Evolutionary conservation across 2,113 vertebrate species (phyloP).

Genomic region (Sakesphorus luctuosus): DNA sequence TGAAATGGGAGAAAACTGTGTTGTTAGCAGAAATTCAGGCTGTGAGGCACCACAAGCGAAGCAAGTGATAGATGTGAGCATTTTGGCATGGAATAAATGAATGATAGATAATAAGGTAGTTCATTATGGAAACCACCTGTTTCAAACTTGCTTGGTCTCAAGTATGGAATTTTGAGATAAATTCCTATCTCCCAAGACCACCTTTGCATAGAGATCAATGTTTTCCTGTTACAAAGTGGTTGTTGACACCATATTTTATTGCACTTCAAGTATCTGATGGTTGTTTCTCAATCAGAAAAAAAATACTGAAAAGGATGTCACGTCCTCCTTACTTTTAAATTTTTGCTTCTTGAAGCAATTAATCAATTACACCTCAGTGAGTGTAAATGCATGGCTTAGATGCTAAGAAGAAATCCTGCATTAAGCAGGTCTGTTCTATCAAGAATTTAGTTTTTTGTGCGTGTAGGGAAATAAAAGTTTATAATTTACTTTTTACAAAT

Average conservation of each 20-base stretch:
- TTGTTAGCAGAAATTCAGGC: neutral
- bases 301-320: neutral
- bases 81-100: neutral
- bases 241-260: slow-evolving; percentile 17
- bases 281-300: neutral
- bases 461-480: neutral
- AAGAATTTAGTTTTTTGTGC: neutral
- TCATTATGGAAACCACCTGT: slow-evolving; percentile 15
- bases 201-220: slow-evolving; percentile 1
- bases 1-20: neutral
- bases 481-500: neutral
- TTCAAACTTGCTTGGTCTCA: slow-evolving; percentile 33
- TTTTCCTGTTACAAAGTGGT: neutral
- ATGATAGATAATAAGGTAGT: neutral
- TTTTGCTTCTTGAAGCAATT: slow-evolving; percentile 52
- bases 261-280: slow-evolving; percentile 9
- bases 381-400: neutral
- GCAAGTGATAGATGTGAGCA: neutral
- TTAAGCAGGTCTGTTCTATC: neutral
- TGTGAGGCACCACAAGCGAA: neutral
- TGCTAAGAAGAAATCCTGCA: neutral
- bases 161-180: slow-evolving; percentile 40
- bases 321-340: neutral
- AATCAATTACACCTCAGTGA: slow-evolving; percentile 38
- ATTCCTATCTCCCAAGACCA: neutral